phyloP scores from a whole-genome alignment of 2,113 vertebrate species.

The Psittacula cyanocephala region DNA sequence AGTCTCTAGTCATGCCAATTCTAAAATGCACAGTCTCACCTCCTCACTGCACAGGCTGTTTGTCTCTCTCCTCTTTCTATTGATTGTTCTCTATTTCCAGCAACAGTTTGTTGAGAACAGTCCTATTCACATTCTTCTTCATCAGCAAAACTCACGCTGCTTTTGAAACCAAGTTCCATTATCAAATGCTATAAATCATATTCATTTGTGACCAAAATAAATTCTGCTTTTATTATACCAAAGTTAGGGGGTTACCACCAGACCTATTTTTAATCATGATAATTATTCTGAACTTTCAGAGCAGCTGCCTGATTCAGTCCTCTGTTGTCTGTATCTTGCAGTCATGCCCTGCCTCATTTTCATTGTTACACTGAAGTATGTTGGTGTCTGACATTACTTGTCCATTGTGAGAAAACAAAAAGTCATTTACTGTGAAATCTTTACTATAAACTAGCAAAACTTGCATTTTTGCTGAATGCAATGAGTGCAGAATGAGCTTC shows the following conservation, averaged over 20 bases:
- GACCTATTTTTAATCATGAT: slow-evolving; percentile 32
- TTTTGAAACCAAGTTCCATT: slow-evolving; percentile 23
- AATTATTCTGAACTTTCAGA: slow-evolving; percentile 62
- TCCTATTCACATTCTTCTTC: not conserved
- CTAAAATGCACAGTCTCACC: slow-evolving; percentile 1
- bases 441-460: not conserved
- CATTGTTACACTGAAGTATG: not conserved
- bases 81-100: not conserved
- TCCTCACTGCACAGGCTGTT: not conserved
- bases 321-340: not conserved
- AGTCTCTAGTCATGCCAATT: slow-evolving; percentile 5
- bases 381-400: not conserved
- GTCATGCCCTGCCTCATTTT: not conserved
- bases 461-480: not conserved
- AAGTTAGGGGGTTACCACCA: slow-evolving; percentile 20
- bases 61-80: slow-evolving; percentile 2
- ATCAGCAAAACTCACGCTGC: not conserved
- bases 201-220: slow-evolving; percentile 30
- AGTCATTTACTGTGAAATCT: slow-evolving; percentile 15
- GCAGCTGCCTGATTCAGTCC: slow-evolving; percentile 45
- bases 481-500: not conserved
- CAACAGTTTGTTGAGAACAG: not conserved
- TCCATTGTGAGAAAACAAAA: slow-evolving; percentile 43
- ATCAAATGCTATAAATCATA: slow-evolving; percentile 5
- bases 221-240: not conserved